phyloP scores from a whole-genome alignment of 1,140 invertebrate species.

The Drosophila lacertosa region DNA sequence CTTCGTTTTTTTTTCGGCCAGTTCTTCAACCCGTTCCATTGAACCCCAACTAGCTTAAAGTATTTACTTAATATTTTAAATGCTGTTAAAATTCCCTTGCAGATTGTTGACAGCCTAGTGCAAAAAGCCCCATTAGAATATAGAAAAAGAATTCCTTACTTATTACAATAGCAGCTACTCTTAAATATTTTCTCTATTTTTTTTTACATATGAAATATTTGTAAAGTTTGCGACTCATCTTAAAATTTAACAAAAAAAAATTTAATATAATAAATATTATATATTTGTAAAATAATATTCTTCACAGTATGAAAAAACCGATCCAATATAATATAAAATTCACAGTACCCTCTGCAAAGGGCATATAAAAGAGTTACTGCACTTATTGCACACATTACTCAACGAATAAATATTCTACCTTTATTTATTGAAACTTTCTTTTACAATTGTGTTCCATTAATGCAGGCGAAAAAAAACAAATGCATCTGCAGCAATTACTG shows the following conservation, averaged over 20 bases:
- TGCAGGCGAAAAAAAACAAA: background rate
- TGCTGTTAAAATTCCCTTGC: background rate
- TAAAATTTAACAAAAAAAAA: too few relatives aligned
- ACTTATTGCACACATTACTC: too few relatives aligned
- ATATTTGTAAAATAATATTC: too few relatives aligned
- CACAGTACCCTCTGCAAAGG: too few relatives aligned
- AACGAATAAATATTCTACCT: too few relatives aligned
- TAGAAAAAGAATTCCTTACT: background rate
- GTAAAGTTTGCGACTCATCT: background rate
- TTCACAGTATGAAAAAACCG: too few relatives aligned
- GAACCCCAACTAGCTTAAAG: constrained; percentile 14
- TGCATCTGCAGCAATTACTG: constrained; percentile 5
- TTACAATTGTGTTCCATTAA: background rate
- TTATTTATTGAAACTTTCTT: too few relatives aligned
- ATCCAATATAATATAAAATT: too few relatives aligned
- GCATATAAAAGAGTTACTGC: too few relatives aligned
- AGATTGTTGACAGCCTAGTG: constrained; percentile 28
- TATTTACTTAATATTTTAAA: too few relatives aligned
- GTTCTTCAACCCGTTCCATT: constrained; percentile 21
- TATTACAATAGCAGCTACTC: constrained; percentile 1
- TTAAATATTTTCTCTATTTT: background rate
- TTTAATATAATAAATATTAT: too few relatives aligned
- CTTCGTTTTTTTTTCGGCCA: constrained; percentile 16
- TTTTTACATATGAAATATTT: background rate
- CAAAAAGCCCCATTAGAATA: constrained; percentile 26